These are phyloP conservation scores for Paelopatides confundens DNA, from an alignment of 53 echinoderm and acorn worm genomes.

Conservation along the genomic window DNA sequence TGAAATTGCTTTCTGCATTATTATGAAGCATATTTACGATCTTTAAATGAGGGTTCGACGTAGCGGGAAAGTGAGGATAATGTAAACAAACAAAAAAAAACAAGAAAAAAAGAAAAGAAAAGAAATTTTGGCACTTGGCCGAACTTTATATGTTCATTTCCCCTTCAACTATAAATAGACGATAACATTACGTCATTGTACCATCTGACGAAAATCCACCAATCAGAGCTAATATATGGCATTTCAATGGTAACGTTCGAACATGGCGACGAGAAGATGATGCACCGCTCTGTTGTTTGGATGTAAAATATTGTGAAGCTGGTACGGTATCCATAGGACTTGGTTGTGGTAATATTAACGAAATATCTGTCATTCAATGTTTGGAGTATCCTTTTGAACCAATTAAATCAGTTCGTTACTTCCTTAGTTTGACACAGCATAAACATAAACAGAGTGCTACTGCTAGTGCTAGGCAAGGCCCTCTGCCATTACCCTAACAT, in stretches of 20 bases:
- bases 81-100: no score
- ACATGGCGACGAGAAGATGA: constrained; percentile 38
- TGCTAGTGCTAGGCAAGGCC: constrained; percentile 1
- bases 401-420: not conserved
- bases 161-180: constrained; percentile 41
- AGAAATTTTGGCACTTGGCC: no score
- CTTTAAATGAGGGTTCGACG: no score
- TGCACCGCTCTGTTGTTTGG: not conserved
- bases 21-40: no score
- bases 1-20: no score
- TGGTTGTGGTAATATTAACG: not conserved
- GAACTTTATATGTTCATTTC: not conserved
- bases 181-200: constrained; percentile 43
- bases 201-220: constrained; percentile 35
- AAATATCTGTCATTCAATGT: not conserved
- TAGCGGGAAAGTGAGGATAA: no score
- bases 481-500: not conserved
- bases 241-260: constrained; percentile 50
- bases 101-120: no score
- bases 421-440: not conserved
- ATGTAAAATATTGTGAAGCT: not conserved
- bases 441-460: no score
- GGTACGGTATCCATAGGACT: not conserved
- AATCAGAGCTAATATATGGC: not conserved
- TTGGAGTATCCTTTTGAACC: not conserved